These are phyloP conservation scores for Copsychus sechellarum DNA, from an alignment of 2,113 vertebrate species.

Conservation along the genomic window DNA sequence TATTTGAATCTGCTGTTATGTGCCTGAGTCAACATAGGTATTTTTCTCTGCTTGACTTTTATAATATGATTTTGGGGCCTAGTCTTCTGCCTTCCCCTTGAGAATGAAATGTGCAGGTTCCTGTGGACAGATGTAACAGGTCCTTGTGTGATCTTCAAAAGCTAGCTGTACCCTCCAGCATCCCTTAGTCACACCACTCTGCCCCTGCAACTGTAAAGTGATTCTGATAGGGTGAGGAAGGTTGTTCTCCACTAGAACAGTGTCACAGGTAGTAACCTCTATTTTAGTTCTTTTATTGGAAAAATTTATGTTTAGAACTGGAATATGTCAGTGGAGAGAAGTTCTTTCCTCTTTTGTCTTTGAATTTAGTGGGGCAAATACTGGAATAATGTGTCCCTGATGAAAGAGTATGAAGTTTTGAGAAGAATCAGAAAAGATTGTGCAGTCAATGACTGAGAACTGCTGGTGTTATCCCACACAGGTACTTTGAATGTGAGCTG, in stretches of 20 bases:
- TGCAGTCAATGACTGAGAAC: neutral
- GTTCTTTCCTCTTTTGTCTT: neutral
- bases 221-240: neutral
- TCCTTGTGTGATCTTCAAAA: neutral
- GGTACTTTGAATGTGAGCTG: neutral
- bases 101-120: neutral
- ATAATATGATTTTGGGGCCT: neutral
- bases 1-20: neutral
- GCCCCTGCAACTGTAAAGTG: neutral
- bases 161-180: neutral
- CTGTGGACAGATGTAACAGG: neutral
- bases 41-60: neutral
- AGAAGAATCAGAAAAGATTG: neutral
- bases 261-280: neutral
- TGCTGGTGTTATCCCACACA: neutral
- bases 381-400: rapidly evolving
- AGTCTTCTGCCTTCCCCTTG: neutral
- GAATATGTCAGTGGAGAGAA: neutral
- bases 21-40: neutral
- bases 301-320: rapidly evolving
- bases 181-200: rapidly evolving
- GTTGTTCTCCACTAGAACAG: neutral
- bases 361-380: neutral
- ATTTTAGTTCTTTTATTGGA: neutral
- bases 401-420: neutral